Evolutionary conservation across 2,797 vertebrate species (phyloP), one percentile per base, ranked within the genome.

Genomic region (Sebastes miniatus): DNA sequence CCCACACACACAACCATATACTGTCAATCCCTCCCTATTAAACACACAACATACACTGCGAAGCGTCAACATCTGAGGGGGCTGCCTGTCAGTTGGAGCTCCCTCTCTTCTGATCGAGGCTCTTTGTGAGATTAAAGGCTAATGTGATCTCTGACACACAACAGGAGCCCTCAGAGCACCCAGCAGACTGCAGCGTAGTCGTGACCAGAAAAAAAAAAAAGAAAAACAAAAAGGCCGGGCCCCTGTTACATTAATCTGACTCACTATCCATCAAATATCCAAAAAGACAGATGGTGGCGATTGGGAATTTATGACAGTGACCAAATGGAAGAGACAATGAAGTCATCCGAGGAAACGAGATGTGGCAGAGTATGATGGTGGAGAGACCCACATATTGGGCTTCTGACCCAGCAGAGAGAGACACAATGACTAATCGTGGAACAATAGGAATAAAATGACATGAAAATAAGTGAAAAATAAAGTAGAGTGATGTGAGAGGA

Each of bases 81-180:
- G 79, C 86, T 69, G 81, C 73, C 87, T 84, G 83, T 83, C 87
- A 84, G 76, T 76, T 34, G 43, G 77, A 74, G 65, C 75, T 74
- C 67, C 56, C 73, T 62, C 84, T 84, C 74, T 87, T 89, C 76
- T 88, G 78, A 86, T 57, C 14, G 76, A 89, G 69, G 88, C 88
- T 91, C 79, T 91, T 90, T 89, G 76, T 83, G 80, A 91, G 90
- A 93, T 94, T 92, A 93, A 91, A 89, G 82, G 84, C 90, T 91
- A 89, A 93, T 85, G 83, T 88, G 83, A 89, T 91, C 87, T 89
- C 87, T 93, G 88, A 91, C 90, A 89, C 83, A 69, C 90, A 86
- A 88, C 88, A 89, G 88, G 89, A 89, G 88, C 52, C 85, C 71
- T 86, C 67, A 79, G 81, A 90, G 85, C 77, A 62, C 58, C 67